Evolutionary conservation across 2,888 invertebrate genomes (phyloP).

Genomic region (Vannuccia rotundouncinata): DNA sequence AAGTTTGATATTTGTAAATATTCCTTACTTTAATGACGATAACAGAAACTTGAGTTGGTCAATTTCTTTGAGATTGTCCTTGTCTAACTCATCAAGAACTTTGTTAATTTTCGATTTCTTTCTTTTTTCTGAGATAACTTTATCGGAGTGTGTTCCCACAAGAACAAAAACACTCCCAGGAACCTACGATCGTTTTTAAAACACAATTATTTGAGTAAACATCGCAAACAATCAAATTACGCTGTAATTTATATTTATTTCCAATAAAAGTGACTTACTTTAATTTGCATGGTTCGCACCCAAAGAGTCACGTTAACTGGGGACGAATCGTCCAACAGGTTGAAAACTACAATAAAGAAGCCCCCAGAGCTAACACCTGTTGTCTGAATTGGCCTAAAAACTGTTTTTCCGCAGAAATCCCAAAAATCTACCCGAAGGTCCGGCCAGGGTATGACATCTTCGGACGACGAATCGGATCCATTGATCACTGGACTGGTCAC

Average conservation of each 20-base stretch:
- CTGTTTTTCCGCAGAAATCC: not conserved
- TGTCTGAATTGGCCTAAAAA: not conserved
- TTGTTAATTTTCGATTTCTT: not conserved
- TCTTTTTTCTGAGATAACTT: not conserved
- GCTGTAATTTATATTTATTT: no score
- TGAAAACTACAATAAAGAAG: not conserved
- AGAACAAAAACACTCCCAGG: constrained; percentile 1
- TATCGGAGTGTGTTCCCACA: constrained; percentile 2
- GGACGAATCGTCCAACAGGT: not conserved
- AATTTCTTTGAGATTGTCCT: not conserved
- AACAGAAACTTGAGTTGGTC: not conserved
- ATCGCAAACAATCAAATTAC: no score
- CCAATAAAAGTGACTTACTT: not conserved
- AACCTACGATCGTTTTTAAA: not conserved
- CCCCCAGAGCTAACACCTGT: not conserved
- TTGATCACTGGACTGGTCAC: no score
- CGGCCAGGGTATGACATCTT: not conserved
- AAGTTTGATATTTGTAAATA: no score
- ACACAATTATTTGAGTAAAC: not conserved
- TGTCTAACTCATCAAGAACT: not conserved
- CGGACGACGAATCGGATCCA: no score
- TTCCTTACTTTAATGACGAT: not conserved
- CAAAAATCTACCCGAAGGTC: not conserved
- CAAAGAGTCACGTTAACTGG: not conserved
- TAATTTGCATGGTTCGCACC: not conserved